Conservation (phyloP, 2,888 invertebrate species). For the Acleris sparsana region DNA sequence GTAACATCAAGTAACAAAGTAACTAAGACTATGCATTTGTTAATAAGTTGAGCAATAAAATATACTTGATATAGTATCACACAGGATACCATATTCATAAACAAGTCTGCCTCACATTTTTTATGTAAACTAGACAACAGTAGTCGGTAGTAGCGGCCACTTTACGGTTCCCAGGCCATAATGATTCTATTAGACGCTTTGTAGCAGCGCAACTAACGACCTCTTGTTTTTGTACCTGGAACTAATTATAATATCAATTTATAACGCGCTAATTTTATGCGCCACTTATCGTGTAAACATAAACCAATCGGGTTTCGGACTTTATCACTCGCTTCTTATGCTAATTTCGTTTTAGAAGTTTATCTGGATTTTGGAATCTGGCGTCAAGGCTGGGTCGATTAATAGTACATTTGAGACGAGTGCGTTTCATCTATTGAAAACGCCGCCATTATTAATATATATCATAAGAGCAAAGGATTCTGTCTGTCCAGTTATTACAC, state of each 20-base stretch:
- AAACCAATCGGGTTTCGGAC: slow-evolving; percentile 6
- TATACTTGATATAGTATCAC: no score
- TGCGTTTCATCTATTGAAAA: no score
- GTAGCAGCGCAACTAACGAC: slow-evolving; percentile 59
- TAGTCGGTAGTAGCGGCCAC: slow-evolving; percentile 6
- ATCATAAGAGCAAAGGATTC: no score
- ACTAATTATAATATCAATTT: slow-evolving; percentile 33
- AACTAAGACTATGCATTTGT: no score
- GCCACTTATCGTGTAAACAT: slow-evolving; percentile 27
- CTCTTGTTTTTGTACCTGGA: slow-evolving; percentile 34
- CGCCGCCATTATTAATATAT: no score
- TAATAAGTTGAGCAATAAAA: no score
- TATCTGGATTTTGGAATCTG: no score
- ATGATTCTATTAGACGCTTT: slow-evolving; percentile 56
- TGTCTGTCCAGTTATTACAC: no score
- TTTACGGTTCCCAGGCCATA: slow-evolving; percentile 41
- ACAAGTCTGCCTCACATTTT: not conserved
- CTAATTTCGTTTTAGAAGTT: slow-evolving; percentile 3
- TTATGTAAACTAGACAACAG: not conserved
- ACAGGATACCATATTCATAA: no score
- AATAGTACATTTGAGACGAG: no score
- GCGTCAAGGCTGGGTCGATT: no score
- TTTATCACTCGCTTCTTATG: slow-evolving; percentile 5
- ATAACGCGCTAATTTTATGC: slow-evolving; percentile 22
- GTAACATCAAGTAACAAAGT: no score